A percentile compares a stretch with the other conserved stretches of the same genome.
These are phyloP conservation scores for Neoarius graeffei DNA, from an alignment of 2,113 vertebrate genomes.

Conservation along the genomic window DNA sequence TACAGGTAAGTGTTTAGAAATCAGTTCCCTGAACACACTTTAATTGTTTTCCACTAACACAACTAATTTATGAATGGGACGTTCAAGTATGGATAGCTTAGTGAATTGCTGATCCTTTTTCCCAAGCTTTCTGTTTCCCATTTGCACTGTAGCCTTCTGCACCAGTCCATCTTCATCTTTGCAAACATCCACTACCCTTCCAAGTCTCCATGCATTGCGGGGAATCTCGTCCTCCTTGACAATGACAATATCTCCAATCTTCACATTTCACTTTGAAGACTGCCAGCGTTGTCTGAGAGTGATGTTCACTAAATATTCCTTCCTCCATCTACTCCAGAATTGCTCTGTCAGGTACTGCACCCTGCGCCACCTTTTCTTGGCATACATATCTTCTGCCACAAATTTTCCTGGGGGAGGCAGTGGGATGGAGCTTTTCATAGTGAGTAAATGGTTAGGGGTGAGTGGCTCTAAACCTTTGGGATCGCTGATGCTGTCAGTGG, in stretches of 20 bases:
- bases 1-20: background rate
- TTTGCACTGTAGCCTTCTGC: conserved; percentile 34
- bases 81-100: conserved; percentile 35
- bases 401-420: conserved; percentile 48
- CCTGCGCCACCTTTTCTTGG: conserved; percentile 45
- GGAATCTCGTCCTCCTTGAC: conserved; percentile 43
- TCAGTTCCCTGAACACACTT: background rate
- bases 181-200: conserved; percentile 31
- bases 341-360: conserved; percentile 51
- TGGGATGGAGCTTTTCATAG: conserved; percentile 35
- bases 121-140: conserved; percentile 33
- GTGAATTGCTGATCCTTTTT: conserved; percentile 12
- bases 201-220: conserved; percentile 49
- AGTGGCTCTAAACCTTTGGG: conserved; percentile 37
- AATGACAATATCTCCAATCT: conserved; percentile 48
- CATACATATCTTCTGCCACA: conserved; percentile 42
- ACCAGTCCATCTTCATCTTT: conserved; percentile 42
- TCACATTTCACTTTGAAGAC: conserved; percentile 28
- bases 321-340: conserved; percentile 51
- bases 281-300: conserved; percentile 22
- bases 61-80: conserved; percentile 38
- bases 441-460: conserved; percentile 48
- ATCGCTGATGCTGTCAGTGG: conserved; percentile 23
- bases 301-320: conserved; percentile 38
- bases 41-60: conserved; percentile 9